Evolutionary conservation across 2,797 vertebrate species (phyloP).

Genomic region (Thaleichthys pacificus): DNA sequence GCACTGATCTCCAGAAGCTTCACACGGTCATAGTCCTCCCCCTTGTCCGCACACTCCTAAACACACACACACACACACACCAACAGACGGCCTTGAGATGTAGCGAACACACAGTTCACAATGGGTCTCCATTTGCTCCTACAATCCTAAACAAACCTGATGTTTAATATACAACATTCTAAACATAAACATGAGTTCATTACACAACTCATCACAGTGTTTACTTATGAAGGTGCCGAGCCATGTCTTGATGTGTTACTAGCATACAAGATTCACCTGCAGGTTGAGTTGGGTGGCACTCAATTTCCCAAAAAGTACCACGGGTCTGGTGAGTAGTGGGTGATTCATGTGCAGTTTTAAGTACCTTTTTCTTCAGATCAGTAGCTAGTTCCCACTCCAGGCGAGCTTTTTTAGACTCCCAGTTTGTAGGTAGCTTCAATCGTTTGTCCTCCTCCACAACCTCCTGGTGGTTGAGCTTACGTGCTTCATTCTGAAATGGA

Average conservation of each 20-base stretch:
- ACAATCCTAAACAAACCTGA: no score
- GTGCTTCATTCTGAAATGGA: conserved; percentile 86
- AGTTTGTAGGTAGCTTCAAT: conserved; percentile 90
- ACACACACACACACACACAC: neutral
- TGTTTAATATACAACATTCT: no score
- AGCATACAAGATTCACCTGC: no score
- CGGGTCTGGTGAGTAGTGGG: no score
- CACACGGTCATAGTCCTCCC: conserved; percentile 89
- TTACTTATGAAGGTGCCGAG: no score
- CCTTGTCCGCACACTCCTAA: conserved; percentile 86
- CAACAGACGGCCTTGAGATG: neutral
- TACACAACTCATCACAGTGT: no score
- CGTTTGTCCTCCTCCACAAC: conserved; percentile 94
- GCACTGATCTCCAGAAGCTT: conserved; percentile 93
- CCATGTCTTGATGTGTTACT: no score
- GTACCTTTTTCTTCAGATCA: conserved; percentile 88
- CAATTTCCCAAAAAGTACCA: no score
- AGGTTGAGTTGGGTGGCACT: no score
- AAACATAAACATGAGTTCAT: no score
- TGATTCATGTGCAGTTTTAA: neutral
- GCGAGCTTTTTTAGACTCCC: conserved; percentile 93
- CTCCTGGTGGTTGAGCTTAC: conserved; percentile 92
- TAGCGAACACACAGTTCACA: conserved; percentile 5
- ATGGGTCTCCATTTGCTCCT: neutral
- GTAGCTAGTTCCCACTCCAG: conserved; percentile 90